These are phyloP conservation scores for Channallabes apus DNA, from an alignment of 2,797 vertebrate species.

Conservation along the genomic window DNA sequence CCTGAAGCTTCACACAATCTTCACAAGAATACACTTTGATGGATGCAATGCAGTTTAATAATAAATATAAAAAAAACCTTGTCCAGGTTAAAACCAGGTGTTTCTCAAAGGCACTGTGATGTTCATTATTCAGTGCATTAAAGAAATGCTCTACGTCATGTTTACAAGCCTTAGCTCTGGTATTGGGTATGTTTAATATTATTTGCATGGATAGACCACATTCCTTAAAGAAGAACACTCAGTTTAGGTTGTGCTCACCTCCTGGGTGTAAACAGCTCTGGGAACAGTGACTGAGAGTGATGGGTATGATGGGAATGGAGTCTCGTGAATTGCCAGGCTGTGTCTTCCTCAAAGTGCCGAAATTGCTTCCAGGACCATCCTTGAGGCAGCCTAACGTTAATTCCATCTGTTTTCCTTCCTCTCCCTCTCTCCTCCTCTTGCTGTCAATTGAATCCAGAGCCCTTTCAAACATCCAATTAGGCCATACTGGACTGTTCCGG, in stretches of 20 bases:
- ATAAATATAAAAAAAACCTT: not conserved
- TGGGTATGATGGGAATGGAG: constrained; percentile 22
- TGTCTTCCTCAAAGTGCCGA: constrained; percentile 40
- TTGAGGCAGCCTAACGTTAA: constrained; percentile 46
- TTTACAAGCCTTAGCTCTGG: not conserved
- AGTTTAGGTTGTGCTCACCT: not conserved
- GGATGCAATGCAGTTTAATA: constrained; percentile 11
- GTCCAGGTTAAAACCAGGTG: constrained; percentile 21
- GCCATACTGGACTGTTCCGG: constrained; percentile 38
- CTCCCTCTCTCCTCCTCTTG: constrained; percentile 19
- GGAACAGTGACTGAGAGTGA: not conserved
- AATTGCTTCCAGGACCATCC: constrained; percentile 57
- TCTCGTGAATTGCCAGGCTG: constrained; percentile 21
- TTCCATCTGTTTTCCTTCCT: constrained; percentile 45
- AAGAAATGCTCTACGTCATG: not conserved
- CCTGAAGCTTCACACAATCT: constrained; percentile 7
- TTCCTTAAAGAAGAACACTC: constrained; percentile 6
- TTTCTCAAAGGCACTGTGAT: constrained; percentile 20
- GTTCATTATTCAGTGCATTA: not conserved
- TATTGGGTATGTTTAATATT: not conserved
- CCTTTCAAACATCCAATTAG: constrained; percentile 57
- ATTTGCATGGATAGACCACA: not conserved
- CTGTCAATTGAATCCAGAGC: constrained; percentile 53
- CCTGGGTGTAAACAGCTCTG: constrained; percentile 3
- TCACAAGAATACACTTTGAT: not conserved